These are phyloP conservation scores for Equus przewalskii DNA, from an alignment of 2,113 vertebrate genomes.

Conservation along the genomic window DNA sequence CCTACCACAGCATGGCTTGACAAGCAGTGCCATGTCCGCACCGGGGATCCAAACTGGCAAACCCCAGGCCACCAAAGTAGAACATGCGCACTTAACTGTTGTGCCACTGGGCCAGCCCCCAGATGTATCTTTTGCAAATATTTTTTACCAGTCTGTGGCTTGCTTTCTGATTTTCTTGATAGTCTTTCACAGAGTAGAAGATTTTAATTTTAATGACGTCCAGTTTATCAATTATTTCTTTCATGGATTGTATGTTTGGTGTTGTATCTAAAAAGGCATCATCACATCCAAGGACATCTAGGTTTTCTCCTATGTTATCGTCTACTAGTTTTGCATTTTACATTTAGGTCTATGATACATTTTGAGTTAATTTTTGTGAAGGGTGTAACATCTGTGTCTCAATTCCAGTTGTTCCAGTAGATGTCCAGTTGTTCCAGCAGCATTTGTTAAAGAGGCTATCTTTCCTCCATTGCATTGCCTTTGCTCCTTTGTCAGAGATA, in stretches of 20 bases:
- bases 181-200: neutral
- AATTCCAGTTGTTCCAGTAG: neutral
- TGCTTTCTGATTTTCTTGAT: neutral
- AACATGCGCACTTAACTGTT: too few species aligned
- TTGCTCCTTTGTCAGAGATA: neutral
- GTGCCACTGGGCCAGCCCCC: too few species aligned
- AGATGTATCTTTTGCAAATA: neutral
- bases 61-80: too few species aligned
- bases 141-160: too few species aligned
- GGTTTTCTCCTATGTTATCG: neutral
- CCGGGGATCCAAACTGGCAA: too few species aligned
- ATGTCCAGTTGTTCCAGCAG: neutral
- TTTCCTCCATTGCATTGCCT: neutral
- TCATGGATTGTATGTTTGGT: neutral
- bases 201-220: neutral
- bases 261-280: neutral
- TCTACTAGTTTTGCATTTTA: neutral
- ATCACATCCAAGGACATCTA: neutral
- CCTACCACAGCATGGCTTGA: too few species aligned
- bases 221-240: neutral
- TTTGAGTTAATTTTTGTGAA: neutral
- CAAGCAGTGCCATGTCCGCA: too few species aligned
- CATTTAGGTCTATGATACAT: neutral
- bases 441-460: neutral
- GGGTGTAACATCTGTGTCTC: neutral